Base-by-base conservation (phyloP, 2,888 invertebrate genomes). In the Zeuzera pyrina region DNA sequence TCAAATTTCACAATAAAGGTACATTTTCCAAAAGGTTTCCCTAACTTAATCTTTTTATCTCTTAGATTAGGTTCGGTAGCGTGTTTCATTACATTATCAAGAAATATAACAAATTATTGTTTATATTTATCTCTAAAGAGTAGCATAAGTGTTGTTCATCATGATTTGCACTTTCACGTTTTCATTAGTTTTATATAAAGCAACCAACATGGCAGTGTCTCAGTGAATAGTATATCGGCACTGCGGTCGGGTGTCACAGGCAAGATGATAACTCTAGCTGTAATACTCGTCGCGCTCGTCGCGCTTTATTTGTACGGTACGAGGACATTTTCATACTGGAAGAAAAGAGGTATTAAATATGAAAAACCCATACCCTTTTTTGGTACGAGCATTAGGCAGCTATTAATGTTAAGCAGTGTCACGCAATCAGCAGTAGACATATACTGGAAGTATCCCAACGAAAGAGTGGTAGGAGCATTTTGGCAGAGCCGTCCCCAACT, bases 361-460 rank as follows among this genome's bases (percentile, higher is more conserved):
- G 66, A 66, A 27, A 54, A 50, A 33, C 66, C 66, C 0, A 22
- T 52, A 3, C 39, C 53, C 1, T 33, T 63, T 12, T 51, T 69
- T 31, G 69, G 69, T 1, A 65, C 44, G 6, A 60, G 59, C 25
- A 7, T 40, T 1, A 31, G 43, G 15, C 44, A 35, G 2, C 59
- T 52, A 27, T 42, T 60, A 2, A 19, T 50, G 16, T 41, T 34
- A 31, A 59, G 52, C 30, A 68, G 64, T 29, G 23, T 61, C 8
- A 47, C 65, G 0, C 48, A 69, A 27, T 27, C 54, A n/a, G 45
- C 53, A 2, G 55, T 34, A 1, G 61, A 67, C 7, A 37, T 43
- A 21, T 69, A 69, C 31, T 55, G 56, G 51, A 65, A 57, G 34
- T 67, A 64, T 38, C 67, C 70, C 0, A 41, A 59, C 0, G 70